phyloP scores from a whole-genome alignment of 1,140 invertebrate species.

The Drosophila littoralis region DNA sequence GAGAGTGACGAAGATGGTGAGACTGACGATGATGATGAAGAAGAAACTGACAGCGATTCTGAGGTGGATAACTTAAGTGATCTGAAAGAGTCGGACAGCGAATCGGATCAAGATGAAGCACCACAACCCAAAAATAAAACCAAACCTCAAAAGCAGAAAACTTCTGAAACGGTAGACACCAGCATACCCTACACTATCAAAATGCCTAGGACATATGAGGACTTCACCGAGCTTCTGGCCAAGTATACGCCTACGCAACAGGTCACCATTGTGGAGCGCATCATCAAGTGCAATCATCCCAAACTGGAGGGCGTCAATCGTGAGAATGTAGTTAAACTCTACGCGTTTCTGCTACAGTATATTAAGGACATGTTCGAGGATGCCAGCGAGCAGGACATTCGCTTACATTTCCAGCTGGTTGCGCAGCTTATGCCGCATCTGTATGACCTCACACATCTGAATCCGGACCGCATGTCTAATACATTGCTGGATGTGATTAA shows the following conservation, averaged over 20 bases:
- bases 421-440: slow-evolving; percentile 88
- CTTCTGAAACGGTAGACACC: slow-evolving; percentile 80
- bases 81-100: slow-evolving; percentile 83
- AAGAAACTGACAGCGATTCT: slow-evolving; percentile 70
- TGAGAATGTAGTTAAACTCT: slow-evolving; percentile 89
- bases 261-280: slow-evolving; percentile 90
- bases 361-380: slow-evolving; percentile 88
- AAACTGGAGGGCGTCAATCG: slow-evolving; percentile 91
- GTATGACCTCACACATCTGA: slow-evolving; percentile 90
- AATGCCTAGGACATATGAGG: slow-evolving; percentile 88
- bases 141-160: slow-evolving; percentile 49
- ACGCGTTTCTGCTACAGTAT: slow-evolving; percentile 90
- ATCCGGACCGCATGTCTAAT: slow-evolving; percentile 88
- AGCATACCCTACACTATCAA: slow-evolving; percentile 90
- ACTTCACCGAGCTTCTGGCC: slow-evolving; percentile 88
- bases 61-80: slow-evolving; percentile 85
- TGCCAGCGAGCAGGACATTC: slow-evolving; percentile 84
- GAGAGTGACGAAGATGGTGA: slow-evolving; percentile 68
- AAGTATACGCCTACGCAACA: slow-evolving; percentile 89
- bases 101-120: slow-evolving; percentile 39
- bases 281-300: slow-evolving; percentile 94
- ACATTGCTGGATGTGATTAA: slow-evolving; percentile 89
- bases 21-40: slow-evolving; percentile 56
- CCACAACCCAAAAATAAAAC: slow-evolving; percentile 45
- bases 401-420: slow-evolving; percentile 87